Percentiles rank a stretch among this genome's conserved stretches.
These are phyloP conservation scores for Crambe crambe DNA, from an alignment of 37 sponge, comb jelly and placozoan genomes.

Conservation along the genomic window DNA sequence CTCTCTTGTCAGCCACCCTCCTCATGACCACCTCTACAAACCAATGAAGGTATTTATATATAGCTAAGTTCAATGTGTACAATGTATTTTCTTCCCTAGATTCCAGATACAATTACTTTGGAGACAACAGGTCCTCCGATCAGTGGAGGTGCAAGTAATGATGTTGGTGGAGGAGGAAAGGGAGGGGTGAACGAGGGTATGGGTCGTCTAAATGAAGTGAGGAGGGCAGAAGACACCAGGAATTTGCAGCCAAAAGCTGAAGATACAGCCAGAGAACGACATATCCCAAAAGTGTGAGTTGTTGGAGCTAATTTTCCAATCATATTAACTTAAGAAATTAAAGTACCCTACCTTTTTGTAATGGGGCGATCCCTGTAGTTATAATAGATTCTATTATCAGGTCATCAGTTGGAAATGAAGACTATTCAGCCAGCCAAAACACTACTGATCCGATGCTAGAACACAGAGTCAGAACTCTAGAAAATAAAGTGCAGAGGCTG, in stretches of 20 bases:
- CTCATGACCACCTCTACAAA: slow-evolving; percentile 1
- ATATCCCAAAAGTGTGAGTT: background rate
- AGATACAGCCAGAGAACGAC: background rate
- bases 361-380: too few species aligned
- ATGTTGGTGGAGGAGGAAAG: slow-evolving; percentile 3
- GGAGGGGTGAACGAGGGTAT: background rate
- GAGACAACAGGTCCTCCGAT: background rate
- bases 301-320: too few species aligned
- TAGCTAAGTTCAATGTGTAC: background rate
- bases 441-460: slow-evolving; percentile 2
- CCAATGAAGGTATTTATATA: slow-evolving; percentile 31
- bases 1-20: background rate
- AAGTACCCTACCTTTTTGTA: too few species aligned
- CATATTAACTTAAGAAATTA: too few species aligned
- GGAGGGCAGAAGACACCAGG: background rate
- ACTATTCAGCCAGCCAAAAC: too few species aligned
- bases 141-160: slow-evolving; percentile 7
- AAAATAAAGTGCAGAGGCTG: slow-evolving; percentile 48
- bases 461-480: slow-evolving; percentile 42
- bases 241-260: background rate
- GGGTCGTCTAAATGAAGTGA: background rate
- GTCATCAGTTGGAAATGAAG: too few species aligned
- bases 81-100: too few species aligned
- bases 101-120: slow-evolving; percentile 62
- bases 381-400: too few species aligned